A percentile compares a stretch with the other conserved stretches of the same genome.
These are phyloP conservation scores for Oceanites oceanicus DNA, from an alignment of 2,113 vertebrate genomes.

Conservation along the genomic window DNA sequence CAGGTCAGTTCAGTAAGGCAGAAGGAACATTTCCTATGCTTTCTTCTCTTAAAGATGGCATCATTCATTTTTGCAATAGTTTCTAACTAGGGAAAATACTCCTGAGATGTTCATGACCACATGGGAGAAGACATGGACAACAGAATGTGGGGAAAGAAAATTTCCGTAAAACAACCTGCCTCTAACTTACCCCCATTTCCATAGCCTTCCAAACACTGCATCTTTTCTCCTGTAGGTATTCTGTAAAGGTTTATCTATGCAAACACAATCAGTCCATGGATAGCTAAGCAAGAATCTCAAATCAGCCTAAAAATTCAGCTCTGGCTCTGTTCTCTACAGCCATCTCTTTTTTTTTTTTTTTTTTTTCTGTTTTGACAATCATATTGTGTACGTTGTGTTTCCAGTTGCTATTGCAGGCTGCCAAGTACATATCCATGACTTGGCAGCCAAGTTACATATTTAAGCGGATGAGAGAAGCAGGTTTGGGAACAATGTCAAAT, in stretches of 20 bases:
- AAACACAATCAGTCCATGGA: not conserved
- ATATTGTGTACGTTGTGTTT: slow-evolving; percentile 41
- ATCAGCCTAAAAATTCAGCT: not conserved
- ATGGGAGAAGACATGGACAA: not conserved
- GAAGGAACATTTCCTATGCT: not conserved
- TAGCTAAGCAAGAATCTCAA: not conserved
- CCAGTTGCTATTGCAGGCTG: slow-evolving; percentile 48
- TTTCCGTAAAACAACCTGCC: not conserved
- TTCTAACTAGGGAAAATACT: not conserved
- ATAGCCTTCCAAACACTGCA: not conserved
- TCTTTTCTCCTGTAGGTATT: not conserved
- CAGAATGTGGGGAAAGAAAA: not conserved
- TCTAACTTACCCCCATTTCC: not conserved
- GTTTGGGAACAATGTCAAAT: slow-evolving; percentile 19
- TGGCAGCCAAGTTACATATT: slow-evolving; percentile 60
- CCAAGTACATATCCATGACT: slow-evolving; percentile 40
- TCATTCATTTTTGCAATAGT: not conserved
- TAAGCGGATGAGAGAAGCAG: slow-evolving; percentile 52
- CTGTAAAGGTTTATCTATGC: not conserved
- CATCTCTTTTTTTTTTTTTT: not conserved
- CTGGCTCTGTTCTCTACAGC: not conserved
- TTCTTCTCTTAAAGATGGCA: not conserved
- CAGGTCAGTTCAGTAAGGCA: not conserved
- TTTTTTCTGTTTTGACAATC: not conserved
- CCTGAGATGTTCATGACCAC: not conserved